Evolutionary conservation across 2,113 vertebrate genomes (phyloP).

Genomic region (Vidua chalybeata): DNA sequence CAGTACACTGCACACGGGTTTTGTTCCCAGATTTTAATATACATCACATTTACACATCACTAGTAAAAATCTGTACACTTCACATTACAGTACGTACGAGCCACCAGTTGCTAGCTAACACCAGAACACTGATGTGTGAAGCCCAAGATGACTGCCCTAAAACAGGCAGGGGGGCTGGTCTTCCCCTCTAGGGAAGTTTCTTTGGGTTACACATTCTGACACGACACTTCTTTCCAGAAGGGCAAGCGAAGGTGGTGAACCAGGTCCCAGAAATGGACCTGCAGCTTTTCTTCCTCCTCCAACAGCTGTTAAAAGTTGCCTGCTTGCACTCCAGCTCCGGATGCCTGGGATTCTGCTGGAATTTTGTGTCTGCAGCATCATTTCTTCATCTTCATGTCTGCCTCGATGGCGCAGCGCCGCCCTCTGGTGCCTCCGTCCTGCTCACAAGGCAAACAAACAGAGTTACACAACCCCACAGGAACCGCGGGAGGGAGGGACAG

Average conservation of each 20-base stretch:
- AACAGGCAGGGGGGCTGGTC: conserved; percentile 74
- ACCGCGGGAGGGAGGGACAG: background rate
- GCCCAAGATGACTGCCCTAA: conserved; percentile 74
- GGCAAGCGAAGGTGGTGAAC: background rate
- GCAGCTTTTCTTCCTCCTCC: background rate
- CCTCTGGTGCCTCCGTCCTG: conserved; percentile 98
- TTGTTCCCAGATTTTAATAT: conserved; percentile 76
- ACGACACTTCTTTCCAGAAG: background rate
- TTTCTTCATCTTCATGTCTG: conserved; percentile 99
- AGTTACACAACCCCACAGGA: background rate
- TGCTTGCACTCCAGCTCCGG: background rate
- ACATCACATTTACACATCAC: conserved; percentile 76
- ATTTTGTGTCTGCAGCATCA: conserved; percentile 67
- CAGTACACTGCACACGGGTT: conserved; percentile 48
- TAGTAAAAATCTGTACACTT: conserved; percentile 79
- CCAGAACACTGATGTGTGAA: conserved; percentile 68
- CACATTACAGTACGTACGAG: conserved; percentile 79
- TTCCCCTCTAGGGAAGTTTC: conserved; percentile 69
- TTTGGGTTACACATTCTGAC: conserved; percentile 48
- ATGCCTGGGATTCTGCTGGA: background rate
- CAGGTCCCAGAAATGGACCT: conserved; percentile 8
- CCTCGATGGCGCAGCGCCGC: conserved; percentile 97
- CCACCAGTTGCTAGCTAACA: conserved; percentile 77
- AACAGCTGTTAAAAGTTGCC: background rate
- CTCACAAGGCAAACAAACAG: conserved; percentile 56